Percentiles rank a stretch among this genome's conserved stretches.
phyloP scores from a whole-genome alignment of 2,797 vertebrate species.

The Leptatherina wallacei region DNA sequence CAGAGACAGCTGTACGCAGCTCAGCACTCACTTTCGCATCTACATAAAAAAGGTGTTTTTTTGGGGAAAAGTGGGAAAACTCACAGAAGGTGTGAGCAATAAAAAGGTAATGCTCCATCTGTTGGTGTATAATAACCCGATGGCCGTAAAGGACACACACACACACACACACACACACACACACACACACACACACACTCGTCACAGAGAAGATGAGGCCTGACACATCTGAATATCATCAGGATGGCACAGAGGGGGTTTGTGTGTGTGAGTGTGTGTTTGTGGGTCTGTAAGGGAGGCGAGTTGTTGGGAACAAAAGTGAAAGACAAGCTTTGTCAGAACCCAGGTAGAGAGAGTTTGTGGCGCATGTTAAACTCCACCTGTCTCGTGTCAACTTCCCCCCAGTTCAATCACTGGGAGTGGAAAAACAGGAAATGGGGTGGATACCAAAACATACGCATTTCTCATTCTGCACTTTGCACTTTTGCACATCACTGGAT shows the following conservation, averaged over 20 bases:
- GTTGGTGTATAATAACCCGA: constrained; percentile 98
- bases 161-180: constrained; percentile 49
- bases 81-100: constrained; percentile 97
- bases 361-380: constrained; percentile 29
- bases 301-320: constrained; percentile 42
- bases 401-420: constrained; percentile 20
- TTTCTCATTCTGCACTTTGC: constrained; percentile 18
- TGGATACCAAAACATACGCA: constrained; percentile 27
- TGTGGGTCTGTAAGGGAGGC: constrained; percentile 3
- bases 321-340: constrained; percentile 59
- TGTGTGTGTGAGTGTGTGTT: constrained; percentile 2
- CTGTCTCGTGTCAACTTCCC: constrained; percentile 33
- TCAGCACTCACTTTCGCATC: constrained; percentile 65
- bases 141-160: constrained; percentile 88
- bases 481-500: constrained; percentile 11
- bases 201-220: constrained; percentile 62
- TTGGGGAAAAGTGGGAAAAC: constrained; percentile 70
- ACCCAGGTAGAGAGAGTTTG: constrained; percentile 49
- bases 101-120: constrained; percentile 97
- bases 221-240: constrained; percentile 76
- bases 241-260: constrained; percentile 47
- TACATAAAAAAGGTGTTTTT: constrained; percentile 78
- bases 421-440: constrained; percentile 33
- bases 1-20: constrained; percentile 71
- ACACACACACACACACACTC: constrained; percentile 51